Evolutionary conservation across 2,888 invertebrate genomes (phyloP), one percentile per base, ranked within the genome.

Genomic region (Rotaria socialis): DNA sequence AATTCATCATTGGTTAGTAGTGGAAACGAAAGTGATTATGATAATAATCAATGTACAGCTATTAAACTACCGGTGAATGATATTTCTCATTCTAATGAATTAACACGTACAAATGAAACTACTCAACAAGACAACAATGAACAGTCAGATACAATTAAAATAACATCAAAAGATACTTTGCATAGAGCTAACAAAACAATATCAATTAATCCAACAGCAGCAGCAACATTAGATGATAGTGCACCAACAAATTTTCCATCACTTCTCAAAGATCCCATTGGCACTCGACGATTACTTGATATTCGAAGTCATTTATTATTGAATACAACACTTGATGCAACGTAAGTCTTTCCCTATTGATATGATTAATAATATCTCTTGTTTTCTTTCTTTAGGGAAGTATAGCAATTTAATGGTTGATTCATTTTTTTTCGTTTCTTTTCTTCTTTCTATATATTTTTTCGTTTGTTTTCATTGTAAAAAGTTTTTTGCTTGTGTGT

Each of bases 271-370:
- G 47, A 75, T 43, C 14, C 75, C 4, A 3, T 75, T 43, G 24
- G 43, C 43, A 24, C 75, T 22, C 43, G 24, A 47, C 22, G 47
- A 75, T 47, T 75, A 75, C 22, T 75, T 19, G 75, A 75, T 24
- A 24, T 75, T 43, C 41, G 75, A 75, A 43, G 24, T 75, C 75
- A 75, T 75, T 43, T 75, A 43, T 75, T 75, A 14, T 43, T 75
- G 19, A 75, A 75, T 75, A 75, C 75, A 75, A 75, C 75, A 75
- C 24, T 75, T 24, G 75, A 75, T 75, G 75, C 75, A 24, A 75
- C 75, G 75, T 75, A 75, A 43, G 75, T 75, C 2, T 67, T 67
- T 14, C 35, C 3, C 16, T 16, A 52, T 52, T 52, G 10, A 14
- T 52, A 52, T 4, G 10, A 52, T 52, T 52, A 10, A 7, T n/a